phyloP scores from a whole-genome alignment of 2,888 invertebrate genomes.

The Idaea aversata region DNA sequence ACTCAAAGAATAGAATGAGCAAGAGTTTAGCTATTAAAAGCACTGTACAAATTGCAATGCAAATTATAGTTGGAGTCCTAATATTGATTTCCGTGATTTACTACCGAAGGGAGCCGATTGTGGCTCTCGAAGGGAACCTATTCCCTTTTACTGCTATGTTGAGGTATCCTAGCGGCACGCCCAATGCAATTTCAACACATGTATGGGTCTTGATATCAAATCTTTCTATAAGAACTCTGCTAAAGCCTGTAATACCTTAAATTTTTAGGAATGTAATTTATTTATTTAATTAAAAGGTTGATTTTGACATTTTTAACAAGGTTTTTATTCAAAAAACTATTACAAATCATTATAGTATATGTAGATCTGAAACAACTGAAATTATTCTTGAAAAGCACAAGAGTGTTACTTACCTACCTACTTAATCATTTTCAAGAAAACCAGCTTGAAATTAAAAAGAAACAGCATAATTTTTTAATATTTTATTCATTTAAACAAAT shows the following conservation, averaged over 20 bases:
- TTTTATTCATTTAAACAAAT: slow-evolving; percentile 71
- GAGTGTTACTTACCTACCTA: no score
- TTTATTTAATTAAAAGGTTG: slow-evolving; percentile 7
- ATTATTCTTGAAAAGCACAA: no score
- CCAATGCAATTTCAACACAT: slow-evolving; percentile 70
- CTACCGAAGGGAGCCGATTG: slow-evolving; percentile 68
- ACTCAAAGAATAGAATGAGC: slow-evolving; percentile 57
- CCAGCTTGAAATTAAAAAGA: slow-evolving; percentile 10
- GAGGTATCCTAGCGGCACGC: slow-evolving; percentile 64
- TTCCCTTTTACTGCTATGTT: slow-evolving; percentile 65
- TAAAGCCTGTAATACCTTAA: slow-evolving; percentile 59
- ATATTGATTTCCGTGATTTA: slow-evolving; percentile 64
- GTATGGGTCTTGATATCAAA: slow-evolving; percentile 73
- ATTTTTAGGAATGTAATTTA: slow-evolving; percentile 2
- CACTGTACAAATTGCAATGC: slow-evolving; percentile 55
- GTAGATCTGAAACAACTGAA: no score
- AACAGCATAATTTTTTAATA: slow-evolving; percentile 39
- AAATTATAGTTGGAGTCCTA: slow-evolving; percentile 51
- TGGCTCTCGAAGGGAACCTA: slow-evolving; percentile 59
- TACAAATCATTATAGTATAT: no score
- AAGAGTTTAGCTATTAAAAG: slow-evolving; percentile 65
- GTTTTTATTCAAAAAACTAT: no score
- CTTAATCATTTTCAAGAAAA: background rate
- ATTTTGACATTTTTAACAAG: background rate
- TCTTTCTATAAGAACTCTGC: slow-evolving; percentile 61